Conservation (phyloP, 2,888 invertebrate species). For the Sthenelais limicola region DNA sequence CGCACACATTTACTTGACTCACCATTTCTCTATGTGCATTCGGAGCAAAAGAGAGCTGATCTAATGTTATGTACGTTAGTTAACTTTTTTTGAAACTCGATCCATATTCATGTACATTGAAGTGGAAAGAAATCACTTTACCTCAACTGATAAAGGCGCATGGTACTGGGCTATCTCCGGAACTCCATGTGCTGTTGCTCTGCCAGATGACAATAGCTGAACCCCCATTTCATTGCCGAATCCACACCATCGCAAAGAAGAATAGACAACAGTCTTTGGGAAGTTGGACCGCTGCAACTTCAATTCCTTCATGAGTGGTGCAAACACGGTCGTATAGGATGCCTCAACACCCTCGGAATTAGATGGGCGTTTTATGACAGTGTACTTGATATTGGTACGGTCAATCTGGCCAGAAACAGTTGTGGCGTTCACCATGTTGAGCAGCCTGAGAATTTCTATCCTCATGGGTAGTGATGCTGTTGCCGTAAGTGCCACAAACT, state of each 20-base stretch:
- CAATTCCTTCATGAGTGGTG: conserved; percentile 17
- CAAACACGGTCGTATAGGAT: conserved; percentile 24
- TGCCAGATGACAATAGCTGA: background rate
- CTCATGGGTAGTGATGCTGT: conserved; percentile 47
- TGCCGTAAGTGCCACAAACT: conserved; percentile 50
- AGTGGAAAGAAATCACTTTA: too few species aligned
- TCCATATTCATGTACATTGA: too few species aligned
- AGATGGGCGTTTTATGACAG: background rate
- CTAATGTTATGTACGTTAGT: too few species aligned
- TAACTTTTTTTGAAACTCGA: too few species aligned
- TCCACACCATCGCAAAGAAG: conserved; percentile 20
- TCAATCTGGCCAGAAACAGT: background rate
- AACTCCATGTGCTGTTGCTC: background rate
- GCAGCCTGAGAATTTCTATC: background rate
- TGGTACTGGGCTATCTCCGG: conserved; percentile 10
- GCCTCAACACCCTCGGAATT: background rate
- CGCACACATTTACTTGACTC: too few species aligned
- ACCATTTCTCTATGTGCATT: too few species aligned
- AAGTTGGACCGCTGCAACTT: background rate
- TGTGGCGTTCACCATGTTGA: conserved; percentile 8
- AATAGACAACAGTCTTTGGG: conserved; percentile 13
- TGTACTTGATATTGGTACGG: conserved; percentile 12
- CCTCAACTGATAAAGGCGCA: conserved; percentile 12
- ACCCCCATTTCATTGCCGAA: conserved; percentile 20
- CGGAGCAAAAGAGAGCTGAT: too few species aligned